Evolutionary conservation across 2,797 vertebrate genomes (phyloP).

Genomic region (Saxicola maurus): DNA sequence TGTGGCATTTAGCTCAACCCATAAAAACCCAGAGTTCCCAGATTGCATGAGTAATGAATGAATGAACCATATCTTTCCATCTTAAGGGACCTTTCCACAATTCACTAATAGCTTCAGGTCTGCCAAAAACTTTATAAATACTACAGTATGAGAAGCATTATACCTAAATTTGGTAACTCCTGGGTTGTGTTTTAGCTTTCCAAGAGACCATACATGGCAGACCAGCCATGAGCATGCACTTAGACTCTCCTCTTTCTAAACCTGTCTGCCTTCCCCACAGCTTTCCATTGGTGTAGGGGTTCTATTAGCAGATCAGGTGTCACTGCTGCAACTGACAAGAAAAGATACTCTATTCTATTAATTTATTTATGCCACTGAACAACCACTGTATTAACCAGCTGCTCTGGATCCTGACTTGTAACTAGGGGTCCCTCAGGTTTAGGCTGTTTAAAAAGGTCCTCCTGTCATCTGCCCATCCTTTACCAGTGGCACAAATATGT

Average conservation of each 20-base stretch:
- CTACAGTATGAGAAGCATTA: neutral
- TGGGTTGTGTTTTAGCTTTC: neutral
- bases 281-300: neutral
- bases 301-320: neutral
- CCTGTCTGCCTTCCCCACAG: neutral
- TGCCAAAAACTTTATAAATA: neutral
- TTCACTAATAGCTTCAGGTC: neutral
- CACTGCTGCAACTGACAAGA: neutral
- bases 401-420: neutral
- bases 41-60: neutral
- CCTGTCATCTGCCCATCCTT: neutral
- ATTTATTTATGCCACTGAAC: neutral
- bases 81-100: neutral
- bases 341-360: neutral
- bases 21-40: neutral
- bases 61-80: neutral
- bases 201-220: too few species aligned
- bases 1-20: neutral
- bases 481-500: neutral
- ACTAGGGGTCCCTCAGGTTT: neutral
- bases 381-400: neutral
- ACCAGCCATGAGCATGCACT: neutral
- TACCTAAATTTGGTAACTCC: neutral
- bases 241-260: neutral
- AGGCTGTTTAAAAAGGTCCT: neutral